A percentile compares a stretch with the other conserved stretches of the same genome.
Evolutionary conservation across 2,797 vertebrate species (phyloP).

Genomic region (Sphaeramia orbicularis): DNA sequence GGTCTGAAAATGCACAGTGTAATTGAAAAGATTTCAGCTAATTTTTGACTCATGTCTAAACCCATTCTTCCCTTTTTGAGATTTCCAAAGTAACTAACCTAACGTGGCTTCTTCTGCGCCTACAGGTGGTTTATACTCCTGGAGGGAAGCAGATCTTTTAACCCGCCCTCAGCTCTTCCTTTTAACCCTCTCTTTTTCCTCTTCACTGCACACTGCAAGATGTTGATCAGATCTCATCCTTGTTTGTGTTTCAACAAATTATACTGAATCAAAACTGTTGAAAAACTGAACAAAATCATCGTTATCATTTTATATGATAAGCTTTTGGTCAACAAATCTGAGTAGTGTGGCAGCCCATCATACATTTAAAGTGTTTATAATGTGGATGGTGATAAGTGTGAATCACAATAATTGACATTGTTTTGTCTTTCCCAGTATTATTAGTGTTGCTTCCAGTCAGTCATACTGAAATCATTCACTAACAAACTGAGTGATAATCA

Average conservation of each 20-base stretch:
- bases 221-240: too few species aligned
- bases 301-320: too few species aligned
- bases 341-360: too few species aligned
- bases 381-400: too few species aligned
- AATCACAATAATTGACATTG: background rate
- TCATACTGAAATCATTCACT: slow-evolving; percentile 40
- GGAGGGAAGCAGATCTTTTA: slow-evolving; percentile 42
- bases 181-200: slow-evolving; percentile 17
- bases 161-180: too few species aligned
- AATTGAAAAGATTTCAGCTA: slow-evolving; percentile 38
- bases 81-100: too few species aligned
- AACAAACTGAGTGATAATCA: slow-evolving; percentile 21
- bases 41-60: slow-evolving; percentile 21
- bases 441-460: background rate
- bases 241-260: too few species aligned
- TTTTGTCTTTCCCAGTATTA: slow-evolving; percentile 15
- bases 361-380: too few species aligned
- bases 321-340: too few species aligned
- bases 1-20: slow-evolving; percentile 9
- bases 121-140: slow-evolving; percentile 51
- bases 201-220: slow-evolving; percentile 53
- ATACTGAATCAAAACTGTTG: too few species aligned
- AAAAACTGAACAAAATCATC: too few species aligned
- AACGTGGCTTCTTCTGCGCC: slow-evolving; percentile 44
- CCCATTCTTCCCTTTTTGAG: too few species aligned